phyloP scores from a whole-genome alignment of 1,140 invertebrate species.

The Trinorchestia longiramus region DNA sequence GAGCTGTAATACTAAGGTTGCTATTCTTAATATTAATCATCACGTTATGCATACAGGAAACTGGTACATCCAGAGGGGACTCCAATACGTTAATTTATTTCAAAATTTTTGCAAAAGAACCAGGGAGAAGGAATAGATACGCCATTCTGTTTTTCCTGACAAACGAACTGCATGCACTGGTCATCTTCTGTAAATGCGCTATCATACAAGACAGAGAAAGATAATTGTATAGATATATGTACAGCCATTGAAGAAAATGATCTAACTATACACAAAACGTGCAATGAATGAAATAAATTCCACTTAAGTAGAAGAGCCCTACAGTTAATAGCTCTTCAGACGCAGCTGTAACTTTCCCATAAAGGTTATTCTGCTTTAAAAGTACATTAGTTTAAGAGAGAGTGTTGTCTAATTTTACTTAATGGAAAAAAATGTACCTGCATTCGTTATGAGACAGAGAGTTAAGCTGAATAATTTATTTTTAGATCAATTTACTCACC shows the following conservation, averaged over 20 bases:
- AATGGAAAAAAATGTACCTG: neutral
- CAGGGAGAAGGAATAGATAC: neutral
- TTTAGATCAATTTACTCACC: neutral
- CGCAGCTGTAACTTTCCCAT: neutral
- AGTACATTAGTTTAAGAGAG: neutral
- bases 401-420: neutral
- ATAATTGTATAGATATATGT: neutral
- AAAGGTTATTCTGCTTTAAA: neutral
- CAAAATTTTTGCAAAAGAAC: neutral
- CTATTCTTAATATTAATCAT: conserved; percentile 15
- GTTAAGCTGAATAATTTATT: too few relatives aligned
- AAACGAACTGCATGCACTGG: neutral
- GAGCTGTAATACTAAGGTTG: neutral
- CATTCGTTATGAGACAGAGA: neutral
- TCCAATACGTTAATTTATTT: neutral
- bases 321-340: neutral
- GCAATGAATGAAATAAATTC: neutral
- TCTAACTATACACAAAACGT: neutral
- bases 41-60: neutral
- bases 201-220: neutral
- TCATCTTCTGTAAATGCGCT: neutral
- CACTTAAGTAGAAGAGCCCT: neutral
- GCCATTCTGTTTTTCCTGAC: neutral
- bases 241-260: neutral
- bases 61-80: neutral